Evolutionary conservation across 2,888 invertebrate species (phyloP).

Genomic region (Sceliomorpha sp.): DNA sequence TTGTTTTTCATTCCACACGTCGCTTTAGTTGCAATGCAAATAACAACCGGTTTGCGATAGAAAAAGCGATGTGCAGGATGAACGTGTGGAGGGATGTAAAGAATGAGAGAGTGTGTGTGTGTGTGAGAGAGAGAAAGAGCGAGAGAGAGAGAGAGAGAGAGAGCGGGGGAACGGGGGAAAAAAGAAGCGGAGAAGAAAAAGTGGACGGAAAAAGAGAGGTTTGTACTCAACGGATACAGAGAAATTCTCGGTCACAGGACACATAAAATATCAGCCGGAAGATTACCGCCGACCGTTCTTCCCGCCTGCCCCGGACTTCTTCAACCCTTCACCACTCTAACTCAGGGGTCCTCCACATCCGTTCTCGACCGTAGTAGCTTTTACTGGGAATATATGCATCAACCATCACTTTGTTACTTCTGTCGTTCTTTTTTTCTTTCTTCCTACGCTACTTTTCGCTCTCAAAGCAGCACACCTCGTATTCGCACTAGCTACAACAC

Average conservation of each 20-base stretch:
- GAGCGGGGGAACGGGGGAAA: no score
- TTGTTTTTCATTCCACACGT: conserved; percentile 9
- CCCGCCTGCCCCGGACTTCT: conserved; percentile 60
- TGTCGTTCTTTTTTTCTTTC: conserved; percentile 37
- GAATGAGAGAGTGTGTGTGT: no score
- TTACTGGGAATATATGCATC: conserved; percentile 71
- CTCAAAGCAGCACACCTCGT: conserved; percentile 14
- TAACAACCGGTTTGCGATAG: conserved; percentile 37
- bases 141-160: conserved; percentile 32
- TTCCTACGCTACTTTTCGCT: conserved; percentile 11
- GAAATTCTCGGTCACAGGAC: conserved; percentile 67
- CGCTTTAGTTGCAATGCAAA: conserved; percentile 45
- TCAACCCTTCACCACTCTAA: conserved; percentile 57
- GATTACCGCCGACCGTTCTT: conserved; percentile 71
- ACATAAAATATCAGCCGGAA: conserved; percentile 78
- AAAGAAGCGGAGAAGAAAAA: conserved; percentile 33
- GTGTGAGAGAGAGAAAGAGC: conserved; percentile 1
- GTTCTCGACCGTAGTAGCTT: conserved; percentile 69
- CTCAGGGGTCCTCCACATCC: conserved; percentile 64
- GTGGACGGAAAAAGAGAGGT: conserved; percentile 33
- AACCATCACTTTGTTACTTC: conserved; percentile 71
- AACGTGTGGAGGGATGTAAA: conserved; percentile 24
- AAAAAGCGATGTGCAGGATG: conserved; percentile 43
- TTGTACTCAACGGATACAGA: conserved; percentile 48
- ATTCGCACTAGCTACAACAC: background rate